phyloP scores from a whole-genome alignment of 2,113 vertebrate species.

The Ictalurus punctatus region DNA sequence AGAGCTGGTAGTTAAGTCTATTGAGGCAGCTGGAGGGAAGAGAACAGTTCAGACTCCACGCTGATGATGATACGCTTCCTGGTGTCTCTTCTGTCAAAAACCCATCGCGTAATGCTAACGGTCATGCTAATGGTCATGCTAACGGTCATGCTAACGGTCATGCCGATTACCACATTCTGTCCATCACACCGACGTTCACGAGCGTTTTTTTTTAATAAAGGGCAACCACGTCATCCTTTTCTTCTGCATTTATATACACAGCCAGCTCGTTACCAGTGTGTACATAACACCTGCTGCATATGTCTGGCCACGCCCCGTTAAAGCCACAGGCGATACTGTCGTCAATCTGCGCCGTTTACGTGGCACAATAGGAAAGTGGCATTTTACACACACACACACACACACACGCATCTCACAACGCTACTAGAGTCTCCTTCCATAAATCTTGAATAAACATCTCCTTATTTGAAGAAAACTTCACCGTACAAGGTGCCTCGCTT shows the following conservation, averaged over 20 bases:
- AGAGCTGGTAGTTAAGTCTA: conserved; percentile 65
- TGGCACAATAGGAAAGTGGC: too few relatives aligned
- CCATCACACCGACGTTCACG: background rate
- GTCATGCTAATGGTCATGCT: too few relatives aligned
- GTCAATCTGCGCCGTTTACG: background rate
- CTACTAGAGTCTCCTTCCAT: too few relatives aligned
- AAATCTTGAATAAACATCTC: too few relatives aligned
- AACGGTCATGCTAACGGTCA: too few relatives aligned
- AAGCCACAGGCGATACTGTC: background rate
- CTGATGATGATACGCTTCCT: conserved; percentile 1
- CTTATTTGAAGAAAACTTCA: too few relatives aligned
- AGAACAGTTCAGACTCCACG: conserved; percentile 19
- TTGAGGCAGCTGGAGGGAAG: conserved; percentile 63
- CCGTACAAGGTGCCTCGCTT: background rate
- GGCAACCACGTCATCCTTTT: background rate
- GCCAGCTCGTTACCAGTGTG: too few relatives aligned
- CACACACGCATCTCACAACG: too few relatives aligned
- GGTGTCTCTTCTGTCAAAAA: background rate
- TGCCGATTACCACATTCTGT: too few relatives aligned
- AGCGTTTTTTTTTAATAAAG: background rate
- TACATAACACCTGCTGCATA: background rate
- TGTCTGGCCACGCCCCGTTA: background rate
- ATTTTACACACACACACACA: too few relatives aligned
- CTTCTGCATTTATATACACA: background rate
- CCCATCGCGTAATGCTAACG: too few relatives aligned